Evolutionary conservation across 2,113 vertebrate genomes (phyloP), one percentile per base, ranked within the genome.

Genomic region (Entosphenus tridentatus): DNA sequence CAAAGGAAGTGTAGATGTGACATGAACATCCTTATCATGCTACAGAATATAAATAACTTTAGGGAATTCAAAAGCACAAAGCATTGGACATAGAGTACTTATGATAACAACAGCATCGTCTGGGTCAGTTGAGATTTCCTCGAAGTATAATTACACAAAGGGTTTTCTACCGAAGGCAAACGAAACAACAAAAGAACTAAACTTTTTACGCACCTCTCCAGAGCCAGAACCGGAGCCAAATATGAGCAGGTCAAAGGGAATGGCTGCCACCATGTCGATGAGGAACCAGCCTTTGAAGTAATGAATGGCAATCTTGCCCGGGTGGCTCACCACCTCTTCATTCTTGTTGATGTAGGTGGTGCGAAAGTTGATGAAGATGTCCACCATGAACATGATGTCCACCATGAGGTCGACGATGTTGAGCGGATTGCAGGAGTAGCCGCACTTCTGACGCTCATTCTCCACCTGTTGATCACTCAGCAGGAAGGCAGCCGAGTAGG

Each of bases 221-320:
- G 90, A 87, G 17, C 89, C 85, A 0, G 88, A 84, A 16, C 89
- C 85, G 0, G 88, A 84, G 75, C 85, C 85, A 79, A 90, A 96
- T 77, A 98, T 92, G 76, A 98, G 90, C 75, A 97, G 82, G 75
- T 98, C 93, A 0, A 98, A 98, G 68, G 93, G 93, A 72, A 98
- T 91, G 75, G 93, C 93, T 0, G 93, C 93, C 10, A 98, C 92
- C 73, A 98, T 89, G 78, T 98, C 93, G 0, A 98, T 98, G 76
- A 98, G 88, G 82, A 98, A 98, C 93, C 93, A 98, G 71, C 93
- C 93, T 76, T 98, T 98, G 80, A 98, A 95, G 78, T 98, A 98
- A 73, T 98, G 91, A 72, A 92, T 81, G 1, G 92, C 90, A 0
- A 98, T 98, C 77, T 82, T 87, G 55, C 80, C 85, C 0, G 93